These are phyloP conservation scores for Pogonus chalceus DNA, from an alignment of 1,140 invertebrate genomes.

Conservation along the genomic window DNA sequence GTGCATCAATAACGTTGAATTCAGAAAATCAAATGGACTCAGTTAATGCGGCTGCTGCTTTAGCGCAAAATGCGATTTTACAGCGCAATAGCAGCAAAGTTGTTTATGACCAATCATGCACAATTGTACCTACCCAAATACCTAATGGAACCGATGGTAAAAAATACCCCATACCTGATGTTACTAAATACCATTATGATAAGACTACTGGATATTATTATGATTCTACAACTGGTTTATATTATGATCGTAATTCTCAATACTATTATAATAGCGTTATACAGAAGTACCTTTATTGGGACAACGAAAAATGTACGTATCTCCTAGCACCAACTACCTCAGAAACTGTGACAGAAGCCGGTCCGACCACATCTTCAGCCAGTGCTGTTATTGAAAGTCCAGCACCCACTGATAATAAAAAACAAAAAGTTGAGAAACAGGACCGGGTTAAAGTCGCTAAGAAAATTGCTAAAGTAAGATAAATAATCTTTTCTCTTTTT, in stretches of 20 bases:
- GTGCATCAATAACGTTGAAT: constrained; percentile 43
- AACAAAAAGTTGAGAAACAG: constrained; percentile 54
- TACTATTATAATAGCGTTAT: constrained; percentile 88
- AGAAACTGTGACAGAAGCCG: constrained; percentile 16
- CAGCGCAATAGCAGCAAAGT: constrained; percentile 53
- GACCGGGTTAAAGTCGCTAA: constrained; percentile 96
- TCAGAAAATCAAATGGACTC: constrained; percentile 48
- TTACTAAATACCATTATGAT: constrained; percentile 87
- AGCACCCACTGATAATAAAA: constrained; percentile 38
- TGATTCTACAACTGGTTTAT: constrained; percentile 82
- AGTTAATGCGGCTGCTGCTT: constrained; percentile 79
- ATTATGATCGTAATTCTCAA: constrained; percentile 91
- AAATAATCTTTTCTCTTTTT: too few relatives aligned
- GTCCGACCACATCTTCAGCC: constrained; percentile 27
- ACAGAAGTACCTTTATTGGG: constrained; percentile 93
- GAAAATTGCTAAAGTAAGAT: constrained; percentile 81
- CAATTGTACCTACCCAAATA: constrained; percentile 23
- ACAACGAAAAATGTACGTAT: constrained; percentile 70
- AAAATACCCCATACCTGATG: constrained; percentile 70
- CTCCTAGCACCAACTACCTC: constrained; percentile 50
- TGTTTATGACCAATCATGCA: constrained; percentile 22
- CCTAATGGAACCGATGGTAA: constrained; percentile 53
- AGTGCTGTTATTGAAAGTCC: constrained; percentile 23
- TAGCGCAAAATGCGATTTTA: constrained; percentile 79
- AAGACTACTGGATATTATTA: constrained; percentile 95